Conservation (phyloP, 2,113 vertebrate genomes). For the Carassius auratus region DNA sequence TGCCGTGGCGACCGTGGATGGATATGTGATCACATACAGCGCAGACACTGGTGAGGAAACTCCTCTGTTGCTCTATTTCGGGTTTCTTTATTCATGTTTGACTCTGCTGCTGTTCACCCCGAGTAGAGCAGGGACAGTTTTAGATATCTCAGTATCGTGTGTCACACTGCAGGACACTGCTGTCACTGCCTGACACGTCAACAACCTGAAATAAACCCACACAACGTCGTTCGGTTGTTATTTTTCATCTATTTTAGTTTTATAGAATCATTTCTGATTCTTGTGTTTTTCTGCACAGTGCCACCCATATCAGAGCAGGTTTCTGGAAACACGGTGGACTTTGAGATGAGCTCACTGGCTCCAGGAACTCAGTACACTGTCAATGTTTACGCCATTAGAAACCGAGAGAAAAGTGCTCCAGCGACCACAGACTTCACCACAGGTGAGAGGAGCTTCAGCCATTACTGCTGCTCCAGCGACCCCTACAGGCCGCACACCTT, state of each 20-base stretch:
- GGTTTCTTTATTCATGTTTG: not conserved
- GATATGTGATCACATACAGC: conserved; percentile 85
- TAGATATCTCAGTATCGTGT: not conserved
- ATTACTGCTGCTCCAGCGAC: not conserved
- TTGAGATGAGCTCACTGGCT: conserved; percentile 79
- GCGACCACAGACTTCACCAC: conserved; percentile 85
- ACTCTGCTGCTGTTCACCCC: not conserved
- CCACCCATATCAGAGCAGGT: conserved; percentile 79
- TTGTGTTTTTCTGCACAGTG: conserved; percentile 65
- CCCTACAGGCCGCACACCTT: not conserved
- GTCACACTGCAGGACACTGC: not conserved
- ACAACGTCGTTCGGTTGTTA: not conserved
- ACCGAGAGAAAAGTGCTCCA: conserved; percentile 75
- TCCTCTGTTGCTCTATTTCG: conserved; percentile 1
- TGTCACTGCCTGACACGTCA: not conserved
- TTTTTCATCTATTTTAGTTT: not conserved
- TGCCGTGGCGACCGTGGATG: conserved; percentile 85
- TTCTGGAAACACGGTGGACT: conserved; percentile 87
- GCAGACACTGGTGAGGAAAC: conserved; percentile 77
- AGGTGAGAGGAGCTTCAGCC: conserved; percentile 68
- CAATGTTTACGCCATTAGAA: conserved; percentile 79
- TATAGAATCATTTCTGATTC: not conserved
- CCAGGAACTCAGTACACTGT: conserved; percentile 84
- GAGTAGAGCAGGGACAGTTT: not conserved
- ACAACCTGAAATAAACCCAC: not conserved